A percentile compares a stretch with the other conserved stretches of the same genome.
Conservation (phyloP, 2,797 vertebrate genomes). For the Triplophysa yarkandensis region DNA sequence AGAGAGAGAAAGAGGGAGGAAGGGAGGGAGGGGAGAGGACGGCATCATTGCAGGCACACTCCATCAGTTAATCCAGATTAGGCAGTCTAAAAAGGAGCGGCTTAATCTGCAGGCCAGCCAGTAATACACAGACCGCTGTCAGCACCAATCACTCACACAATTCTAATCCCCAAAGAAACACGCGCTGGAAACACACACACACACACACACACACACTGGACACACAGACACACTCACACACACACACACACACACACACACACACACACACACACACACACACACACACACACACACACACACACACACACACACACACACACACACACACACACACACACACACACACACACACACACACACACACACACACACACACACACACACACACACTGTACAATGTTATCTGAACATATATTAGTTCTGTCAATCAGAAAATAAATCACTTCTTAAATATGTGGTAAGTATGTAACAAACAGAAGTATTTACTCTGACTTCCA, state of each 20-base stretch:
- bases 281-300: conserved; percentile 39
- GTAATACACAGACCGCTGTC: conserved; percentile 80
- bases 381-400: conserved; percentile 24
- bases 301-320: conserved; percentile 40
- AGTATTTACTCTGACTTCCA: too few relatives aligned
- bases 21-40: conserved; percentile 57
- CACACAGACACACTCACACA: conserved; percentile 75
- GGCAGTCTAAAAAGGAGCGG: conserved; percentile 79
- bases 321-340: conserved; percentile 42
- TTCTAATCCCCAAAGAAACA: conserved; percentile 59
- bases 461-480: neutral
- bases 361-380: conserved; percentile 38
- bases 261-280: conserved; percentile 39
- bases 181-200: conserved; percentile 45
- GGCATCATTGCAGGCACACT: conserved; percentile 77
- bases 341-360: conserved; percentile 39
- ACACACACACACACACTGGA: conserved; percentile 30
- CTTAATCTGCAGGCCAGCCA: conserved; percentile 80
- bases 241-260: conserved; percentile 45
- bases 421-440: neutral
- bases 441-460: neutral
- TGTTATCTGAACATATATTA: conserved; percentile 6
- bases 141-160: conserved; percentile 76
- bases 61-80: conserved; percentile 83
- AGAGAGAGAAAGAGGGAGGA: neutral